Percentiles rank a stretch among this genome's conserved stretches.
phyloP scores from a whole-genome alignment of 2,797 vertebrate species.

The Schizopygopsis pylzovi region DNA sequence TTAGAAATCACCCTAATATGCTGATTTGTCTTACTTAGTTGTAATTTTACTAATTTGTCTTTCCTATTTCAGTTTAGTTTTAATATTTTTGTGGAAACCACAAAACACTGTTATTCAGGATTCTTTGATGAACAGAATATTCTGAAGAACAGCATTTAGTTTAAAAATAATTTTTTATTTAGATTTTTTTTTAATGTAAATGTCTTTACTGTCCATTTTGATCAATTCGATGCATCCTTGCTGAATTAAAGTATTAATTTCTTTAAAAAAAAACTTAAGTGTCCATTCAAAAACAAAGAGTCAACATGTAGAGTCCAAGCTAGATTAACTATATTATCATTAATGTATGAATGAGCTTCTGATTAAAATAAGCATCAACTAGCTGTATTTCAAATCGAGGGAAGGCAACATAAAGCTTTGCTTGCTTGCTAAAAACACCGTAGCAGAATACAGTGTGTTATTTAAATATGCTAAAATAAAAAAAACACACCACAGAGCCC shows the following conservation, averaged over 20 bases:
- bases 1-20: background rate
- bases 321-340: conserved; percentile 43
- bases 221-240: no score
- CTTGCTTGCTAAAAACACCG: background rate
- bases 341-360: no score
- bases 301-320: conserved; percentile 20
- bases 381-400: conserved; percentile 14
- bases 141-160: background rate
- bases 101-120: background rate
- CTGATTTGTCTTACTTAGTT: background rate
- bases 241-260: no score
- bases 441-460: background rate
- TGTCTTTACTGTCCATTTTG: no score
- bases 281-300: conserved; percentile 1
- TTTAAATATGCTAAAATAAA: background rate
- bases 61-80: background rate
- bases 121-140: background rate
- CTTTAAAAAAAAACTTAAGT: background rate
- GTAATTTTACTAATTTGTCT: background rate
- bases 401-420: background rate
- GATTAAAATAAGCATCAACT: no score
- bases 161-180: no score
- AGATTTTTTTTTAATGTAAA: no score
- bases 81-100: background rate
- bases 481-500: conserved; percentile 10